phyloP scores from a whole-genome alignment of 2,113 vertebrate species.

The Catharus fuscescens region DNA sequence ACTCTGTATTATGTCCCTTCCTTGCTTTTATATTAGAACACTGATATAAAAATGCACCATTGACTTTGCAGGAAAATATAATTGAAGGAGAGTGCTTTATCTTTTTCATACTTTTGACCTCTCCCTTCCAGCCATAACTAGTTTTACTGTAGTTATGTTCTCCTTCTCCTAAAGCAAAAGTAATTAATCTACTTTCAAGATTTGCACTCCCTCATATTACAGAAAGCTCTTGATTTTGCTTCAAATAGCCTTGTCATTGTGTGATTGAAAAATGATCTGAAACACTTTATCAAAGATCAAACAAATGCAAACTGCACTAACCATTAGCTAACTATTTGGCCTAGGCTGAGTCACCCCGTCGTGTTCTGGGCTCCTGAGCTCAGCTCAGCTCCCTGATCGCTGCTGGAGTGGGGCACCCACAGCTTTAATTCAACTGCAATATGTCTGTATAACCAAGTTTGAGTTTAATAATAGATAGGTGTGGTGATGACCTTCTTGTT shows the following conservation, averaged over 20 bases:
- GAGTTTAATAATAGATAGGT: background rate
- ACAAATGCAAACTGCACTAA: background rate
- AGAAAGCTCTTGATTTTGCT: background rate
- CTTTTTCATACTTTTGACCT: background rate
- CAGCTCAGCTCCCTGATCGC: background rate
- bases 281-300: constrained; percentile 25
- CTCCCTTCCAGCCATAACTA: background rate
- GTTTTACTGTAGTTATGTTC: background rate
- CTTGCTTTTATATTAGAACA: background rate
- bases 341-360: background rate
- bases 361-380: background rate
- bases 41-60: background rate
- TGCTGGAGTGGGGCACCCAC: background rate
- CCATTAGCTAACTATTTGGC: background rate
- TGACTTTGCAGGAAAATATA: background rate
- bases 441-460: background rate
- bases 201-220: background rate
- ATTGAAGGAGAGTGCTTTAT: background rate
- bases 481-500: background rate
- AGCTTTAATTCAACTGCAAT: background rate
- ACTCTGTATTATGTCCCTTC: background rate
- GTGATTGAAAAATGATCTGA: constrained; percentile 24
- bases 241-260: background rate
- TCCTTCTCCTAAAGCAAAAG: background rate
- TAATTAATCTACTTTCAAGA: constrained; percentile 2